Percentiles rank a stretch among this genome's conserved stretches.
These are phyloP conservation scores for Hypomecis punctinalis DNA, from an alignment of 2,888 invertebrate species.

Conservation along the genomic window DNA sequence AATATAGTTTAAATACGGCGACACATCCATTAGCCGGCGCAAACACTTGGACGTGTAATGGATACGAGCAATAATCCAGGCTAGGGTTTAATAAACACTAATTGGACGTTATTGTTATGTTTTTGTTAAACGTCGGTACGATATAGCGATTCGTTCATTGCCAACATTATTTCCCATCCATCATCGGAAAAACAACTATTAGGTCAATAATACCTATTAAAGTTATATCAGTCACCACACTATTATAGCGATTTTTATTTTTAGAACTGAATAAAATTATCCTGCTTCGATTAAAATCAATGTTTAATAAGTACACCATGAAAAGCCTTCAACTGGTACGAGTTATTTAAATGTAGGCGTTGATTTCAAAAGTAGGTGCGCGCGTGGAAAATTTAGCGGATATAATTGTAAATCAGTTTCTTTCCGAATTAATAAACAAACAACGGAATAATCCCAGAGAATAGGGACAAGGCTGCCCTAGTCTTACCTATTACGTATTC, in stretches of 20 bases:
- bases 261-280: neutral
- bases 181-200: neutral
- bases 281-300: neutral
- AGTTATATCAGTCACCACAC: neutral
- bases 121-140: neutral
- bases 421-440: slow-evolving; percentile 31
- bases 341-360: slow-evolving; percentile 19
- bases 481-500: slow-evolving; percentile 19
- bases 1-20: slow-evolving; percentile 49
- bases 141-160: neutral
- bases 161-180: neutral
- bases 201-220: neutral
- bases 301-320: neutral
- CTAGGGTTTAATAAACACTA: slow-evolving; percentile 23
- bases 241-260: neutral
- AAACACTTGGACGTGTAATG: slow-evolving; percentile 37
- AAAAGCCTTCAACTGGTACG: neutral
- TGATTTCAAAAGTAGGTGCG: neutral
- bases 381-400: slow-evolving; percentile 34
- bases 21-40: slow-evolving; percentile 49
- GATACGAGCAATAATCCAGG: slow-evolving; percentile 34
- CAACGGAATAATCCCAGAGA: slow-evolving; percentile 48
- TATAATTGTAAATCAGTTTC: slow-evolving; percentile 21
- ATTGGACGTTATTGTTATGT: slow-evolving; percentile 20
- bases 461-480: slow-evolving; percentile 43